Percentiles rank a stretch among this genome's conserved stretches.
Evolutionary conservation across 2,113 vertebrate genomes (phyloP).

Genomic region (Epinephelus moara): DNA sequence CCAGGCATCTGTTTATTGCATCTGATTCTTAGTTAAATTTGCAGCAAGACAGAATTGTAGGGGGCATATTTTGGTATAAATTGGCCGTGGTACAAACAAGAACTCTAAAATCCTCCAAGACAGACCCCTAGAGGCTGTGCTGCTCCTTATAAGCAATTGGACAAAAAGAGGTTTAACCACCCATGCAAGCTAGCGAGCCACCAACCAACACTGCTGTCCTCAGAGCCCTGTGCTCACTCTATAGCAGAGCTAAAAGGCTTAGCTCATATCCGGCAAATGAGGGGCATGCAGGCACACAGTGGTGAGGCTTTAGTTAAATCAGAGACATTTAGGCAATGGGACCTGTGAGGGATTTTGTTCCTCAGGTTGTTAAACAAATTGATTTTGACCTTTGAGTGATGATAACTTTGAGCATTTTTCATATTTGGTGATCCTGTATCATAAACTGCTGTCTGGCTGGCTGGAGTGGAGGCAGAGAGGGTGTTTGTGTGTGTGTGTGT

Average conservation of each 20-base stretch:
- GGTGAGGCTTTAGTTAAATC: constrained; percentile 58
- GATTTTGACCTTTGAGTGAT: constrained; percentile 64
- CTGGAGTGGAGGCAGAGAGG: not conserved
- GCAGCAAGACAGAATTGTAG: not conserved
- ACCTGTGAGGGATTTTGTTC: constrained; percentile 61
- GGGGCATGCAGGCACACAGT: constrained; percentile 27
- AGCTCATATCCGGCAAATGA: constrained; percentile 67
- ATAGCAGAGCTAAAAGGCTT: constrained; percentile 61
- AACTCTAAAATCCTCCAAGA: constrained; percentile 21
- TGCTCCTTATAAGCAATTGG: constrained; percentile 28
- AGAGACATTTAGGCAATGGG: constrained; percentile 60
- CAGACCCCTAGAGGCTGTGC: not conserved
- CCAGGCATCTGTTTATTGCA: not conserved
- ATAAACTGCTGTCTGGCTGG: not conserved
- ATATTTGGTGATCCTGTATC: constrained; percentile 36
- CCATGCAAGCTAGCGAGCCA: constrained; percentile 41
- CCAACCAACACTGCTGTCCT: constrained; percentile 25
- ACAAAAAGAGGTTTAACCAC: constrained; percentile 46
- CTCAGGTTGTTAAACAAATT: constrained; percentile 70
- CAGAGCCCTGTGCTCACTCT: constrained; percentile 30
- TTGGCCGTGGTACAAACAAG: constrained; percentile 12
- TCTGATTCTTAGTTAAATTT: not conserved
- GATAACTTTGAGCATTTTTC: constrained; percentile 41
- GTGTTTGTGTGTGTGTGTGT: not conserved
- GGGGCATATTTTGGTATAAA: not conserved